Evolutionary conservation across 1,140 invertebrate genomes (phyloP).

Genomic region (Chelonus insularis): DNA sequence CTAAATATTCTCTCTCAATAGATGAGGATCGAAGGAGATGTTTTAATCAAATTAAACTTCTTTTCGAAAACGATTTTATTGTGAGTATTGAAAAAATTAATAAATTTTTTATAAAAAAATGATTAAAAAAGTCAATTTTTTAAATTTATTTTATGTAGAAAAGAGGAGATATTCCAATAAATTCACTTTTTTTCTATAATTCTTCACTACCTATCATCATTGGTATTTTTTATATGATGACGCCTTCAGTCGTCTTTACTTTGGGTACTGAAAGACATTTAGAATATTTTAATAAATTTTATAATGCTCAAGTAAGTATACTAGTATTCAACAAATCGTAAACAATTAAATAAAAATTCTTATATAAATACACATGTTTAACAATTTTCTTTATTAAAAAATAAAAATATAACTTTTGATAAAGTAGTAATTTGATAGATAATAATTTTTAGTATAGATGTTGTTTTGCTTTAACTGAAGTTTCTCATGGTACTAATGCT

Average conservation of each 20-base stretch:
- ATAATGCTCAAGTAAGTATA: conserved; percentile 68
- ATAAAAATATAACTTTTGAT: too few species aligned
- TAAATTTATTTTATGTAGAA: too few species aligned
- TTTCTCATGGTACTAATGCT: conserved; percentile 92
- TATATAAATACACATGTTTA: too few species aligned
- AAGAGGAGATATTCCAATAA: too few species aligned
- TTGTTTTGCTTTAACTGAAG: conserved; percentile 89
- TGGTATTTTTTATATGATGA: conserved; percentile 69
- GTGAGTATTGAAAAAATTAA: conserved; percentile 52
- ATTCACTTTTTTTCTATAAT: conserved; percentile 67
- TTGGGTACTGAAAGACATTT: conserved; percentile 79
- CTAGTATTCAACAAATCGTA: too few species aligned
- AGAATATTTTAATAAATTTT: conserved; percentile 70
- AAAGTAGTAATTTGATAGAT: background rate
- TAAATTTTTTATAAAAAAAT: too few species aligned
- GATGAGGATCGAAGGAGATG: conserved; percentile 73
- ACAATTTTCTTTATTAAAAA: background rate
- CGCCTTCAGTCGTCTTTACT: conserved; percentile 69
- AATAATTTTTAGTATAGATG: conserved; percentile 65
- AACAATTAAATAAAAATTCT: too few species aligned
- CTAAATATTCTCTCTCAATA: conserved; percentile 61
- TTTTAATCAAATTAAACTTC: conserved; percentile 63
- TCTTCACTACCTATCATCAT: conserved; percentile 72
- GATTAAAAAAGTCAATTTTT: too few species aligned
- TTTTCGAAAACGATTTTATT: conserved; percentile 57